Evolutionary conservation across 2,113 vertebrate genomes (phyloP).

Genomic region (Laticauda colubrina): DNA sequence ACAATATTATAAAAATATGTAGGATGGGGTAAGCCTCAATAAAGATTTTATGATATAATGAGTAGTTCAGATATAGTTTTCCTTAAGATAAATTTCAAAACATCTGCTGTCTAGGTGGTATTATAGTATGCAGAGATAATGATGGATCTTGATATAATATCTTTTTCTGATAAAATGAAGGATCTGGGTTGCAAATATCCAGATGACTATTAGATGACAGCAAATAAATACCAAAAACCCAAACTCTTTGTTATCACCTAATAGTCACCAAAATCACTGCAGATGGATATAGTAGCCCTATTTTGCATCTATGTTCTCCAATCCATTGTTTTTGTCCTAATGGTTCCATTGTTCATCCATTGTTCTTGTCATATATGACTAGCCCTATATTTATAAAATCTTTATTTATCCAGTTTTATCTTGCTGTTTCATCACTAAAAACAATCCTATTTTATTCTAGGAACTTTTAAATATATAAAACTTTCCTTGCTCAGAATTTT

Average conservation of each 20-base stretch:
- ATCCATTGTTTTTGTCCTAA: background rate
- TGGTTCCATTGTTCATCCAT: background rate
- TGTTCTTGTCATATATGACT: too few species aligned
- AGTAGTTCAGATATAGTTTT: background rate
- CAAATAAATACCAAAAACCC: background rate
- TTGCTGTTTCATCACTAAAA: background rate
- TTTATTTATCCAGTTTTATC: background rate
- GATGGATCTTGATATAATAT: background rate
- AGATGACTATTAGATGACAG: background rate
- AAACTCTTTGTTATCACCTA: background rate
- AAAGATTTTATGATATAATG: background rate
- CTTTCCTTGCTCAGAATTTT: background rate
- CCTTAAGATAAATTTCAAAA: background rate
- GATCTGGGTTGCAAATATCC: background rate
- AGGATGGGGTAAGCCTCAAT: background rate
- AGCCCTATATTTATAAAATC: background rate
- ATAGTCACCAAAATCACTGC: background rate
- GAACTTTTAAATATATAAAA: background rate
- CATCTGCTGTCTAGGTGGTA: background rate
- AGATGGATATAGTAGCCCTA: background rate
- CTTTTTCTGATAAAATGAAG: background rate
- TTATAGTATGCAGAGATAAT: background rate
- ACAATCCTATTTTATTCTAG: background rate
- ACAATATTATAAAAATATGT: background rate
- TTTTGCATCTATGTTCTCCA: background rate